Conservation (phyloP, 2,888 invertebrate species). For the Asteroscopus sphinx region DNA sequence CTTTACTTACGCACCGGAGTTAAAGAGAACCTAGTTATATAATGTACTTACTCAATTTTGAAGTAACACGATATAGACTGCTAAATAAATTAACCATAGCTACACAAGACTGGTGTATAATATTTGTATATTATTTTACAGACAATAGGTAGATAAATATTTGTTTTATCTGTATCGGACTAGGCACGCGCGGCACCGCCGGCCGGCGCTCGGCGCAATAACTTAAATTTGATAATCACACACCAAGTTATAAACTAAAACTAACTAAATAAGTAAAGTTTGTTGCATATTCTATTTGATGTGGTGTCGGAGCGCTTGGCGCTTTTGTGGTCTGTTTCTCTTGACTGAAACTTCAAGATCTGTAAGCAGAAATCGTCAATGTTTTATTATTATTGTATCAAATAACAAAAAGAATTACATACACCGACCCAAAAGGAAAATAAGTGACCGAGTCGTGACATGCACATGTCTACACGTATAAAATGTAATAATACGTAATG, state of each 20-base stretch:
- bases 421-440: constrained; percentile 29
- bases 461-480: constrained; percentile 8
- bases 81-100: constrained; percentile 87
- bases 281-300: constrained; percentile 79
- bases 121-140: constrained; percentile 79
- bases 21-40: constrained; percentile 77
- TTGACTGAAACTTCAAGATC: constrained; percentile 82
- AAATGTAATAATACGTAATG: constrained; percentile 7
- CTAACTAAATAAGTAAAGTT: constrained; percentile 85
- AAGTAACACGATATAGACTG: constrained; percentile 79
- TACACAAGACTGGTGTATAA: constrained; percentile 82
- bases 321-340: constrained; percentile 70
- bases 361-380: constrained; percentile 71
- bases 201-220: constrained; percentile 85
- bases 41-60: constrained; percentile 80
- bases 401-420: constrained; percentile 4
- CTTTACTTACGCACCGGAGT: constrained; percentile 81
- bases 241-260: constrained; percentile 86
- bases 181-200: constrained; percentile 84
- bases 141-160: constrained; percentile 86
- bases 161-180: constrained; percentile 87
- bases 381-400: constrained; percentile 11
- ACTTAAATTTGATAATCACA: constrained; percentile 86
- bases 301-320: constrained; percentile 79
- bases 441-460: constrained; percentile 32